These are phyloP conservation scores for Prunella fulvescens DNA, from an alignment of 2,113 vertebrate genomes.

Conservation along the genomic window DNA sequence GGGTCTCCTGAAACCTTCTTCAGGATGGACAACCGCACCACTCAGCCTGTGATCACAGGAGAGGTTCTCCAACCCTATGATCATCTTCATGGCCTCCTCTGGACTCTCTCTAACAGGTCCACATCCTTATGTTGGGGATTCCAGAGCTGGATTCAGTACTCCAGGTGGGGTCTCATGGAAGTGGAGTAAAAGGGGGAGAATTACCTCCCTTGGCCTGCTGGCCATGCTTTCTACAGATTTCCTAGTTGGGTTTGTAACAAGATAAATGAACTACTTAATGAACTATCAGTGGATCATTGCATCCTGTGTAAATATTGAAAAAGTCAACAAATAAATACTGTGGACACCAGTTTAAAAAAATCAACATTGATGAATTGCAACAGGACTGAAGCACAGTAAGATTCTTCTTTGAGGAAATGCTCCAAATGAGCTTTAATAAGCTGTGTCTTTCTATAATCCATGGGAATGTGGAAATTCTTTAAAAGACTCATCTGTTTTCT, in stretches of 20 bases:
- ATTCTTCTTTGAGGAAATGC: not conserved
- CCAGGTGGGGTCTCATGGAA: not conserved
- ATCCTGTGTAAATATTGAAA: not conserved
- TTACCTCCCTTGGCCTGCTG: not conserved
- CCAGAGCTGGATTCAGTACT: not conserved
- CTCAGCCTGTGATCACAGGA: not conserved
- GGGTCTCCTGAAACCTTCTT: not conserved
- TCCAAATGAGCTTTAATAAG: not conserved
- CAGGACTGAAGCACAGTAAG: not conserved
- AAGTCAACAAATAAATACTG: not conserved
- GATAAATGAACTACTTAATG: not conserved
- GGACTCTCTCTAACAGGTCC: too few relatives aligned
- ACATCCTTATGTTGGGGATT: not conserved
- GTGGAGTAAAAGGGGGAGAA: not conserved
- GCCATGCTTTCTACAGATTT: not conserved
- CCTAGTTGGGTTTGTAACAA: not conserved
- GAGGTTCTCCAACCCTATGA: not conserved
- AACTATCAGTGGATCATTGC: not conserved
- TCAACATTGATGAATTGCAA: not conserved
- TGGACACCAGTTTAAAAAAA: not conserved
- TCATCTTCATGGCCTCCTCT: not conserved
- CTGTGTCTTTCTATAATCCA: not conserved
- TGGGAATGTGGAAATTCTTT: not conserved
- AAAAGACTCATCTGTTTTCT: not conserved
- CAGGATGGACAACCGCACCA: not conserved